Evolutionary conservation across 2,113 vertebrate genomes (phyloP).

Genomic region (Halcyon malimbica): DNA sequence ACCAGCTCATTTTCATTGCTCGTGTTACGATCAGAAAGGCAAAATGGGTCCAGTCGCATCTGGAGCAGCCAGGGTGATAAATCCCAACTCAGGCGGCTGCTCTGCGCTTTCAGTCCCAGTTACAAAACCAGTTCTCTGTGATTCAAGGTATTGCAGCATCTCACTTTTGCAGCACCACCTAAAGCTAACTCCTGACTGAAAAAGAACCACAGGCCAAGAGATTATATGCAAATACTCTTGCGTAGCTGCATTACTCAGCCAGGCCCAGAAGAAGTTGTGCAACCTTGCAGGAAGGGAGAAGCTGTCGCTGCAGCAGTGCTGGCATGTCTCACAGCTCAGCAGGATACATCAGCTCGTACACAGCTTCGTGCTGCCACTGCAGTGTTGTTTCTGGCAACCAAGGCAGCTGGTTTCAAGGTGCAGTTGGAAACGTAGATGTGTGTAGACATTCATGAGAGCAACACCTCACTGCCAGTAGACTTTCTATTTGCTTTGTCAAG

Average conservation of each 20-base stretch:
- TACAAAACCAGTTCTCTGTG: neutral
- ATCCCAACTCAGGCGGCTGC: neutral
- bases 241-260: neutral
- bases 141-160: neutral
- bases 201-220: neutral
- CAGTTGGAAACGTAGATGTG: rapidly evolving
- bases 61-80: neutral
- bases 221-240: neutral
- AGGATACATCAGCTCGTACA: neutral
- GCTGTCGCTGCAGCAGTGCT: neutral
- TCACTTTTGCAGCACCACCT: neutral
- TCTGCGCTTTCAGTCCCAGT: neutral
- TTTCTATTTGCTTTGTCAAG: neutral
- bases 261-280: neutral
- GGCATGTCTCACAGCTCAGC: neutral
- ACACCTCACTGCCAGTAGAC: neutral
- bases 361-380: neutral
- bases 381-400: neutral
- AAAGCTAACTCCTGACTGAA: neutral
- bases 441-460: rapidly evolving
- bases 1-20: neutral
- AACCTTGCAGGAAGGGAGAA: neutral
- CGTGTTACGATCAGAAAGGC: neutral
- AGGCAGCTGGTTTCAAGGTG: neutral
- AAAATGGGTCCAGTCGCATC: neutral